phyloP scores from a whole-genome alignment of 2,113 vertebrate species.

The Hemicordylus capensis region DNA sequence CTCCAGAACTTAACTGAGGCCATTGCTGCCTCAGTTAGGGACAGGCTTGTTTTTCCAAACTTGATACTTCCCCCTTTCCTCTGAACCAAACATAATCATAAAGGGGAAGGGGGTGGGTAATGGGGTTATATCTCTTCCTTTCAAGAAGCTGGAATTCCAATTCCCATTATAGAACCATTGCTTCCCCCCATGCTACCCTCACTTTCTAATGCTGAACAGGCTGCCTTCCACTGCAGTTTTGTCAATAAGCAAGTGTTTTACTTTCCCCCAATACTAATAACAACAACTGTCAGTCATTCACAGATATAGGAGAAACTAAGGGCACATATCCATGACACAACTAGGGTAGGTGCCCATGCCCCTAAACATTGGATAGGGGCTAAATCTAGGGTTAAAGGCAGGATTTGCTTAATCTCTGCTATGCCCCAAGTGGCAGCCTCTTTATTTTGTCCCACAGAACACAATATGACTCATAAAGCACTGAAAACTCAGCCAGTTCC shows the following conservation, averaged over 20 bases:
- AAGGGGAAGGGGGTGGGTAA: neutral
- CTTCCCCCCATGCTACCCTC: neutral
- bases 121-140: neutral
- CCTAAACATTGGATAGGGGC: no score
- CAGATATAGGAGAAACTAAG: neutral
- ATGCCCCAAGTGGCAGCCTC: neutral
- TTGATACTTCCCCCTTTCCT: neutral
- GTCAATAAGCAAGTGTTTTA: neutral
- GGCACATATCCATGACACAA: no score
- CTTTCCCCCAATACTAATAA: neutral
- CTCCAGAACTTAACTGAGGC: neutral
- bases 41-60: neutral
- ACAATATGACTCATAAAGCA: no score
- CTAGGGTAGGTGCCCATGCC: no score
- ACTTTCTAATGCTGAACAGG: neutral
- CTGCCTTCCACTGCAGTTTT: neutral
- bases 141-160: neutral
- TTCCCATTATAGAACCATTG: no score
- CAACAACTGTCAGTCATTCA: neutral
- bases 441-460: neutral
- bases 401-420: neutral
- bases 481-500: neutral
- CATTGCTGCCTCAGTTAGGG: neutral
- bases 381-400: neutral
- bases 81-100: neutral